Conservation (phyloP, 2,888 invertebrate species). For the Anthophora plumipes region DNA sequence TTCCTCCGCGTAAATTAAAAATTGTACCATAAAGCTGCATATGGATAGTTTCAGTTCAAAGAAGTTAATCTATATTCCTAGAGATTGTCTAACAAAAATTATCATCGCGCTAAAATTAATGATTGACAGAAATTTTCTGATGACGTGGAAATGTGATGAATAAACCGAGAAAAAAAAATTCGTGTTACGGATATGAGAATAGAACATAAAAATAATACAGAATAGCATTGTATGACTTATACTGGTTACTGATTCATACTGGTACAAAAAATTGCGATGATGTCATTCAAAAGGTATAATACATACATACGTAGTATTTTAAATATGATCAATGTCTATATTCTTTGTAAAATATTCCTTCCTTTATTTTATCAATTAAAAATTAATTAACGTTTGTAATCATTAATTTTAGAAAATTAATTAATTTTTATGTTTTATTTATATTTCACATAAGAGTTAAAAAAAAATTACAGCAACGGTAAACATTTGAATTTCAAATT, state of each 20-base stretch:
- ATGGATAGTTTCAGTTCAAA: neutral
- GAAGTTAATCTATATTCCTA: neutral
- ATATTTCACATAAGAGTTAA: neutral
- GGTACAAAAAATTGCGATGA: conserved; percentile 60
- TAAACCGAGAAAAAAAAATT: neutral
- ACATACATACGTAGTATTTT: neutral
- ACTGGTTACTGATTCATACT: conserved; percentile 60
- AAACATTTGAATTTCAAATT: conserved; percentile 30
- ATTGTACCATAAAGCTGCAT: neutral
- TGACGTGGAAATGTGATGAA: neutral
- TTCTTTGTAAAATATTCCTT: neutral
- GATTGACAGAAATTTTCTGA: no score
- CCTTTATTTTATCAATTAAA: neutral
- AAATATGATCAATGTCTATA: neutral
- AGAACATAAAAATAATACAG: conserved; percentile 27
- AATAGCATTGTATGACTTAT: conserved; percentile 36
- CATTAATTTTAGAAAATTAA: neutral
- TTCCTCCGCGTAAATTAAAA: conserved; percentile 33
- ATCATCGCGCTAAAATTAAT: conserved; percentile 12
- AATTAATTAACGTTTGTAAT: neutral
- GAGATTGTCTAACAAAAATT: neutral
- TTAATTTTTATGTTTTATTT: conserved; percentile 6
- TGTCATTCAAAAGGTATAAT: conserved; percentile 53
- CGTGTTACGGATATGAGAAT: neutral
- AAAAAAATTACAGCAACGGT: neutral